Evolutionary conservation across 2,797 vertebrate species (phyloP), one percentile per base, ranked within the genome.

Genomic region (Sparus aurata): DNA sequence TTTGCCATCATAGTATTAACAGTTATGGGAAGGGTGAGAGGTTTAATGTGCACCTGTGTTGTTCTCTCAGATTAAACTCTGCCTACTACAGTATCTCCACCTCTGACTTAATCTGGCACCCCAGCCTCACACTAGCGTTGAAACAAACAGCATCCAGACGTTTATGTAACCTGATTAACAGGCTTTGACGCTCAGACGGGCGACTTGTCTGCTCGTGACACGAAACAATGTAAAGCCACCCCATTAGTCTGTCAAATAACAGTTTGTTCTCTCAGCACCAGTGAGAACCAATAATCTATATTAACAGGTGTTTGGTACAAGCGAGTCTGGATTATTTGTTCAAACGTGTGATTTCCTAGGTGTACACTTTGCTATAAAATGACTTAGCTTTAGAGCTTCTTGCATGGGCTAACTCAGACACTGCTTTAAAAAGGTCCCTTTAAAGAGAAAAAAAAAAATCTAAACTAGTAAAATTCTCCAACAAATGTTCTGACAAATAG

Each of bases 91-190:
- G 65, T 11, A 30, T 65, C 75, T 68, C 62, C 22, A 43, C 41
- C 74, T 72, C 38, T 16, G 53, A 54, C 65, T 66, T 13, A 25
- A 49, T 67, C 50, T 76, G 70, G 23, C 64, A 22, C 9, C 23
- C 0, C 0, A 76, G 69, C 69, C 75, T 76, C 67, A 45, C 15
- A 50, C 64, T 47, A 71, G 69, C 57, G 5, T 64, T 61, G 80
- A 84, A 73, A 81, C 68, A 80, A 89, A 69, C 69, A 58, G 61
- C 77, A 67, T 82, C 60, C 53, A 91, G 88, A 92, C 87, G 16
- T 89, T 90, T 89, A 92, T 54, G 82, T 80, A 90, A 94, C 91
- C 76, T 45, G 79, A 91, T 89, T 77, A 86, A 70, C 72, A 41
- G 72, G 86, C 82, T 86, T 65, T 74, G 65, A 73, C 85, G 87